A percentile compares a stretch with the other conserved stretches of the same genome.
Conservation (phyloP, 1,140 invertebrate genomes). For the Dendrolimus punctatus region DNA sequence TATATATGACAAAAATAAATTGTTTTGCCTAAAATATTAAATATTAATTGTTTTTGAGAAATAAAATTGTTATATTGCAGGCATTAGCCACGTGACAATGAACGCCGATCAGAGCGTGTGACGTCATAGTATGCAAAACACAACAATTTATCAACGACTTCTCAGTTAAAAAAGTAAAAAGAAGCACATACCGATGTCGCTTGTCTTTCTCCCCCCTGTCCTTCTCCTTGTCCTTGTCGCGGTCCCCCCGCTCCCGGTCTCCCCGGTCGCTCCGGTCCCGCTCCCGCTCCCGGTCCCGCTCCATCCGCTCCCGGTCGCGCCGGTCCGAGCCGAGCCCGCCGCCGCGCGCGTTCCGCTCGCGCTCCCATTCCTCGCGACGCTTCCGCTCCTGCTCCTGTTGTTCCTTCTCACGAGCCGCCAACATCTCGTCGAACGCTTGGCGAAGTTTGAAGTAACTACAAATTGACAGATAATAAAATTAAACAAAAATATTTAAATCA, state of each 20-base stretch:
- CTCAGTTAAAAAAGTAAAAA: no score
- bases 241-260: conserved; percentile 43
- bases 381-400: conserved; percentile 78
- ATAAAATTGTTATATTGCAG: no score
- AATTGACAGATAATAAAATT: not conserved
- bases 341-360: conserved; percentile 61
- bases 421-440: conserved; percentile 76
- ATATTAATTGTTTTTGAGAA: no score
- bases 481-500: no score
- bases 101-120: no score
- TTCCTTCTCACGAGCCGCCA: conserved; percentile 76
- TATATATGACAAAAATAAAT: no score
- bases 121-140: no score
- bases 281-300: conserved; percentile 60
- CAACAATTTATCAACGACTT: no score
- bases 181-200: conserved; percentile 26
- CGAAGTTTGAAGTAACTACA: conserved; percentile 75
- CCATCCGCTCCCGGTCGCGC: conserved; percentile 44
- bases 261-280: conserved; percentile 22
- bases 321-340: conserved; percentile 57
- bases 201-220: conserved; percentile 32
- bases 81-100: no score
- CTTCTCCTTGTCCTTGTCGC: conserved; percentile 56
- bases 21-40: no score
- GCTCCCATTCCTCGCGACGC: conserved; percentile 76